Conservation (phyloP, 2,113 vertebrate species). For the Melanerpes aurifrons region DNA sequence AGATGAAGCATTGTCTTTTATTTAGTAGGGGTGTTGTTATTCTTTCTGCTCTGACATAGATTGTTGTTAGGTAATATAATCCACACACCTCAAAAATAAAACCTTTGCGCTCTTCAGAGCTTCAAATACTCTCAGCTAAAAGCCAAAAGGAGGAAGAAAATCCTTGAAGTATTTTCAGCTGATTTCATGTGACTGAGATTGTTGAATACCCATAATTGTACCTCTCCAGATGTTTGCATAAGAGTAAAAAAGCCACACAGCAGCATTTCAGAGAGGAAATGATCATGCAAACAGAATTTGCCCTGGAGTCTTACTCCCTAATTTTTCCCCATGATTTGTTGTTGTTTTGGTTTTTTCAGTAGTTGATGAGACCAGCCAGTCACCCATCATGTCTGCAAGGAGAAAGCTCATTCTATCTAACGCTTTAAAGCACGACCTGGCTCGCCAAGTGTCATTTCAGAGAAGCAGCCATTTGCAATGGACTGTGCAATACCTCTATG, state of each 20-base stretch:
- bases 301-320: background rate
- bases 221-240: background rate
- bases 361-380: background rate
- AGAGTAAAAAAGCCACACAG: background rate
- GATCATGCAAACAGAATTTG: background rate
- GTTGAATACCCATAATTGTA: background rate
- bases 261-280: background rate
- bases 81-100: background rate
- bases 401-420: background rate
- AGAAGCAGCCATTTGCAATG: background rate
- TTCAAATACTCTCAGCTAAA: background rate
- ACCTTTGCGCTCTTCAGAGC: too few relatives aligned
- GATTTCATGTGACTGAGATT: background rate
- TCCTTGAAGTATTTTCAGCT: background rate
- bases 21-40: background rate
- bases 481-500: accelerated
- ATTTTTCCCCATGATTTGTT: background rate
- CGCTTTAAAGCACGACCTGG: accelerated
- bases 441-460: accelerated
- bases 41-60: background rate
- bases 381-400: accelerated
- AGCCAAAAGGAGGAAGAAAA: background rate
- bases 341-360: accelerated
- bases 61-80: background rate
- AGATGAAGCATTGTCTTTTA: background rate